A percentile compares a stretch with the other conserved stretches of the same genome.
Conservation (phyloP, 2,113 vertebrate genomes). For the Corapipo altera region DNA sequence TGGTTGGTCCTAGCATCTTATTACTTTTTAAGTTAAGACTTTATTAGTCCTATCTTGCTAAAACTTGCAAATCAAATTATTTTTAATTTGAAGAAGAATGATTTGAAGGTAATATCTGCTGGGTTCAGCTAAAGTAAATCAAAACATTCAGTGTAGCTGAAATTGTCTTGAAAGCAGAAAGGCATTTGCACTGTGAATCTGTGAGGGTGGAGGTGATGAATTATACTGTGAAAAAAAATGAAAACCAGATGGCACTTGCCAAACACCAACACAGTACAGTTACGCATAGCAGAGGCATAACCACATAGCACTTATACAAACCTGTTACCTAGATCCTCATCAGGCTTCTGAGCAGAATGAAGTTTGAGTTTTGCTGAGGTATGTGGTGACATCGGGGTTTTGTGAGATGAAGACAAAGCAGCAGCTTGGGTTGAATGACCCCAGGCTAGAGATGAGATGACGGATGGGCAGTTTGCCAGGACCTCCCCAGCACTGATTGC, state of each 20-base stretch:
- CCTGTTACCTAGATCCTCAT: slow-evolving; percentile 42
- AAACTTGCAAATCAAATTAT: slow-evolving; percentile 23
- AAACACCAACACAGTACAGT: slow-evolving; percentile 25
- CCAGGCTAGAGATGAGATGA: background rate
- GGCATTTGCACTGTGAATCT: slow-evolving; percentile 17
- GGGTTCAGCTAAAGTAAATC: slow-evolving; percentile 21
- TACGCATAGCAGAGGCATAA: slow-evolving; percentile 24
- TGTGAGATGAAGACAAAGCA: background rate
- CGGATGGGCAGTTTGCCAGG: background rate
- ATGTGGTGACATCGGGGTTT: background rate
- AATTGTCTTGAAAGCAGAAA: slow-evolving; percentile 27
- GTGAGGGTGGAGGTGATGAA: slow-evolving; percentile 45
- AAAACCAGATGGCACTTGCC: slow-evolving; percentile 75
- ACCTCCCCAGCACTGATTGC: background rate
- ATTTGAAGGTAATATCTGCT: background rate
- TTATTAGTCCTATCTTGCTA: slow-evolving; percentile 5
- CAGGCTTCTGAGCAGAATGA: background rate
- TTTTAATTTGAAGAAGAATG: background rate
- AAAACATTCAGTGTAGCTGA: background rate
- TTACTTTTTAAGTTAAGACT: background rate
- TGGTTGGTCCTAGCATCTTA: background rate
- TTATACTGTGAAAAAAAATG: slow-evolving; percentile 45
- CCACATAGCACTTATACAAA: background rate
- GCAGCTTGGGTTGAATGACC: background rate
- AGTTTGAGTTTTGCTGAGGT: background rate